These are phyloP conservation scores for Orbicella faveolata DNA, from an alignment of 64 coral and sea anemone species.

Conservation along the genomic window DNA sequence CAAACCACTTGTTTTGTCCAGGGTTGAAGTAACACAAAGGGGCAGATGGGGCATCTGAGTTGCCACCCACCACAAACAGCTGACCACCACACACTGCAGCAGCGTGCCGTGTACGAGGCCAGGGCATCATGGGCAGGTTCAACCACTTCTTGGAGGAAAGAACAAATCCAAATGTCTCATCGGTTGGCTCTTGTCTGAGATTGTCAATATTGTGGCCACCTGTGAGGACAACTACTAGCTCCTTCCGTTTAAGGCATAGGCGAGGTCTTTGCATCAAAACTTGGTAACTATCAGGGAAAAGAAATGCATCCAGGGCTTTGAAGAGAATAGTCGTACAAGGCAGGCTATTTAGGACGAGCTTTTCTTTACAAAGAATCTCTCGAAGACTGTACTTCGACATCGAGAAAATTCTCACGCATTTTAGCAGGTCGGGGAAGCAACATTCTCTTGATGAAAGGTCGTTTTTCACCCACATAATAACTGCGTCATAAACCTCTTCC, in stretches of 20 bases:
- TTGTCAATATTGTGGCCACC: background rate
- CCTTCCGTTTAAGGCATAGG: background rate
- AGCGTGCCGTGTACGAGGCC: background rate
- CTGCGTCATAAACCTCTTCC: slow-evolving; percentile 41
- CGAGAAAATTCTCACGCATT: background rate
- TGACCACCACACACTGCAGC: slow-evolving; percentile 37
- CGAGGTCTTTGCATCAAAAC: background rate
- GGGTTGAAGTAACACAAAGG: background rate
- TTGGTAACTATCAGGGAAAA: background rate
- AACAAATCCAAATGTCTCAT: background rate
- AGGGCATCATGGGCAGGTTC: background rate
- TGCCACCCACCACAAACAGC: slow-evolving; percentile 7
- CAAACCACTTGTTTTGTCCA: background rate
- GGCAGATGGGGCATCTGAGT: background rate
- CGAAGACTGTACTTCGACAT: slow-evolving; percentile 22
- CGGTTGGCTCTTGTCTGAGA: background rate
- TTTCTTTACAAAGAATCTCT: slow-evolving; percentile 12
- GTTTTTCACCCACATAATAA: slow-evolving; percentile 57
- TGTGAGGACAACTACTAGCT: background rate
- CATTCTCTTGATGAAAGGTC: slow-evolving; percentile 39
- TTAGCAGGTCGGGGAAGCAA: slow-evolving; percentile 1
- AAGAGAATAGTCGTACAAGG: background rate
- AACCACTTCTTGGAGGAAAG: background rate
- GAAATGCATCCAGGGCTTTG: background rate
- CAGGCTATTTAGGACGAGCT: background rate